phyloP scores from a whole-genome alignment of 35 echinoderm and acorn worm species.

The Ptychodera flava region DNA sequence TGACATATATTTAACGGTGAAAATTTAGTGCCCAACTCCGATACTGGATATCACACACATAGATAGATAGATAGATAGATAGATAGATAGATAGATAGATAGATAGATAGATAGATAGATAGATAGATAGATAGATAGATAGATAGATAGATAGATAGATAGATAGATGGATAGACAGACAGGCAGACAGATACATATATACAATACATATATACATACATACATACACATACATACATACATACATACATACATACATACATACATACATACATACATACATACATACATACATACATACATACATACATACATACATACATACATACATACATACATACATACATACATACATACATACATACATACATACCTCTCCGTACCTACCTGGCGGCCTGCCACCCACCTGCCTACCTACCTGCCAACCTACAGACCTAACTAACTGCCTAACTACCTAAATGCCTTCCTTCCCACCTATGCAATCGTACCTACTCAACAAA shows the following conservation, averaged over 20 bases:
- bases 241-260: slow-evolving; percentile 25
- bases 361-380: slow-evolving; percentile 9
- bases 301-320: slow-evolving; percentile 21
- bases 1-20: no score
- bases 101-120: neutral
- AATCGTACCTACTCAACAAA: no score
- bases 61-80: neutral
- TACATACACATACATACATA: slow-evolving; percentile 22
- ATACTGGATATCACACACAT: no score
- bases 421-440: no score
- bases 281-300: slow-evolving; percentile 29
- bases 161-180: neutral
- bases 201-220: slow-evolving; percentile 10
- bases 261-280: slow-evolving; percentile 19
- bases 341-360: slow-evolving; percentile 25
- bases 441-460: no score
- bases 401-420: no score
- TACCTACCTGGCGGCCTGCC: slow-evolving; percentile 31
- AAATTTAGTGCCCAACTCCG: no score
- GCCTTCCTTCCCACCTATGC: no score
- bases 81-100: neutral
- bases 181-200: neutral
- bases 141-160: neutral
- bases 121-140: neutral
- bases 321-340: slow-evolving; percentile 23